phyloP scores from a whole-genome alignment of 2,888 invertebrate genomes.

The Pharmacophagus antenor region DNA sequence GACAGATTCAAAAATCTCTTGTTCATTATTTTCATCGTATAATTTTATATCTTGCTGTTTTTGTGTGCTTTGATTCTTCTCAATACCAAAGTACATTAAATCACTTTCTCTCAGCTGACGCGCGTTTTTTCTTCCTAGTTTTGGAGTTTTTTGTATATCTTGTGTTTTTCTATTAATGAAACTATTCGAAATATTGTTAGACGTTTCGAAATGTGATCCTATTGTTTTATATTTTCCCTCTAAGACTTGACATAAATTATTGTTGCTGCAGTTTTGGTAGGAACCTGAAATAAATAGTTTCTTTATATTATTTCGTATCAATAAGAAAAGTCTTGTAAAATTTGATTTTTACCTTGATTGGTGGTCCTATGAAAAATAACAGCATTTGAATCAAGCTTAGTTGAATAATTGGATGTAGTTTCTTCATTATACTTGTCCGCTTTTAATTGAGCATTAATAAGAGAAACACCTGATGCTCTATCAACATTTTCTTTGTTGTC shows the following conservation, averaged over 20 bases:
- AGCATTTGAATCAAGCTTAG: slow-evolving; percentile 41
- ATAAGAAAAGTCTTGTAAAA: background rate
- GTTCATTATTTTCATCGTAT: slow-evolving; percentile 42
- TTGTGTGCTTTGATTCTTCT: slow-evolving; percentile 39
- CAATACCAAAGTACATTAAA: slow-evolving; percentile 80
- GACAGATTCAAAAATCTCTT: slow-evolving; percentile 65
- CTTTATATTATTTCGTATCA: background rate
- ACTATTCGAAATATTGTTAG: slow-evolving; percentile 14
- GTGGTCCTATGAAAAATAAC: slow-evolving; percentile 50
- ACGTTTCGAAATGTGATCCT: slow-evolving; percentile 9
- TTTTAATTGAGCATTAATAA: slow-evolving; percentile 66
- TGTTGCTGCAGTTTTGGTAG: slow-evolving; percentile 17
- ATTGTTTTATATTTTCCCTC: slow-evolving; percentile 8
- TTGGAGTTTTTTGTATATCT: slow-evolving; percentile 50
- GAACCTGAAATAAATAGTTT: slow-evolving; percentile 27
- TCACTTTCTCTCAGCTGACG: slow-evolving; percentile 81
- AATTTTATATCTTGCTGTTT: slow-evolving; percentile 30
- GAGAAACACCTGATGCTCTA: slow-evolving; percentile 56
- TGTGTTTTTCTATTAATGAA: slow-evolving; percentile 47
- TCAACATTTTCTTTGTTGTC: slow-evolving; percentile 37
- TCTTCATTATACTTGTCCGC: slow-evolving; percentile 48
- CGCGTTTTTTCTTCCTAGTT: slow-evolving; percentile 52
- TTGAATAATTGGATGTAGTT: slow-evolving; percentile 42
- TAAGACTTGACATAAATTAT: slow-evolving; percentile 10
- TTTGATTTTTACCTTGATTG: slow-evolving; percentile 53